Percentiles rank a stretch among this genome's conserved stretches.
These are phyloP conservation scores for Pocillopora damicornis DNA, from an alignment of 64 coral and sea anemone species.

Conservation along the genomic window DNA sequence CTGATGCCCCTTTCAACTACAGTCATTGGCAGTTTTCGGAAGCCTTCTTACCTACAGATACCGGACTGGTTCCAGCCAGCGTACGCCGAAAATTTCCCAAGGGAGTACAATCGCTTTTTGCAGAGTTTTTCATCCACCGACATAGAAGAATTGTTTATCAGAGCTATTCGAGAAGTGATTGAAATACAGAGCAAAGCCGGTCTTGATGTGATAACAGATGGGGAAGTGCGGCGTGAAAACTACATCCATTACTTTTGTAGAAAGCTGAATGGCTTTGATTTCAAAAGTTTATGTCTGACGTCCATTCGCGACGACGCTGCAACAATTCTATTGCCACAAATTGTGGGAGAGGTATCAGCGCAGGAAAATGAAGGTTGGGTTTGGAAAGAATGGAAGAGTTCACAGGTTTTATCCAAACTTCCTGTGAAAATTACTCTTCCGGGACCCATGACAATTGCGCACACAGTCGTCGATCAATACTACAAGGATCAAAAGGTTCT, in stretches of 20 bases:
- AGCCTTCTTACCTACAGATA: conserved; percentile 57
- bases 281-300: conserved; percentile 50
- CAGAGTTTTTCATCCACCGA: conserved; percentile 1
- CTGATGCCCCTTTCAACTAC: conserved; percentile 70
- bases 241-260: conserved; percentile 82
- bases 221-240: conserved; percentile 75
- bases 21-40: conserved; percentile 67
- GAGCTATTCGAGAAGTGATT: conserved; percentile 48
- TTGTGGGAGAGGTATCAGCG: conserved; percentile 40
- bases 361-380: conserved; percentile 40
- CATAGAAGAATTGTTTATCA: conserved; percentile 15
- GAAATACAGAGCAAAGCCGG: conserved; percentile 40
- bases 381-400: conserved; percentile 53
- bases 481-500: conserved; percentile 52
- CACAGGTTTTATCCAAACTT: conserved; percentile 28
- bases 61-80: conserved; percentile 66
- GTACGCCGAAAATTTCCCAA: conserved; percentile 7
- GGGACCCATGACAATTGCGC: conserved; percentile 73
- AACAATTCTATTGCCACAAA: conserved; percentile 40
- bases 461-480: conserved; percentile 51
- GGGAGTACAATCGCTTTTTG: conserved; percentile 20
- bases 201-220: conserved; percentile 82
- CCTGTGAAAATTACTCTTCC: conserved; percentile 83
- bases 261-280: conserved; percentile 78
- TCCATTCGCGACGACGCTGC: conserved; percentile 50